Evolutionary conservation across 2,888 invertebrate genomes (phyloP), one percentile per base, ranked within the genome.

Genomic region (Stenoptilia bipunctidactyla): DNA sequence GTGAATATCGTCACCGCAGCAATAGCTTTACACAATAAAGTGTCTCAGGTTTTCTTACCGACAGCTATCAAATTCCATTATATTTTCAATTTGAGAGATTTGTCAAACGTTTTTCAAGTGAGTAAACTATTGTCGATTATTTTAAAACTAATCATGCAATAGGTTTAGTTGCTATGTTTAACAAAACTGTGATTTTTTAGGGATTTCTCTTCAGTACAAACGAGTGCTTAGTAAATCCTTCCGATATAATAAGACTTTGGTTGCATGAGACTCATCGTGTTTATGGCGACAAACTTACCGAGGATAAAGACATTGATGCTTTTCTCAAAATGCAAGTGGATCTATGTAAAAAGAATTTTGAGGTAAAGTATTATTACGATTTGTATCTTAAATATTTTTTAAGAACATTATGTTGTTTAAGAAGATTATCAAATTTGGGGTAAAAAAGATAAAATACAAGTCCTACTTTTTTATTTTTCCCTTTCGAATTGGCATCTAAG

Each of bases 61-160:
- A 98, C 97, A 1, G 97, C 97, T 1, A 91, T 95, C 39, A 98
- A 98, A 72, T 98, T 96, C 58, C 98, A 98, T 71, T 98, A 98
- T 61, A 91, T 97, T 55, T 98, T 98, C 73, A 98, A 98, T 82
- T 85, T 98, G 43, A 85, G 98, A 42, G 98, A 98, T 69, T 87
- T 98, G 41, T 97, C 97, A 2, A 97, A 97, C 67, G 91, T 97
- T 40, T 98, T 97, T 67, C 95, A 96, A 89, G 94, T 92, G 82
- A 55, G 13, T 15, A 27, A 9, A 10, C 37, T 13, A 27, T 34
- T 6, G 13, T 14, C 5, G 15, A 27, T 30, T 10, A 20, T 15
- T n/a, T 36, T 27, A 1, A 12, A 13, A 6, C 25, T 25, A 25
- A 9, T 25, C 25, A 6, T 25, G 5, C 25, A 6, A 5, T 25